A percentile compares a stretch with the other conserved stretches of the same genome.
Evolutionary conservation across 2,797 vertebrate genomes (phyloP).

Genomic region (Oreochromis grahami): DNA sequence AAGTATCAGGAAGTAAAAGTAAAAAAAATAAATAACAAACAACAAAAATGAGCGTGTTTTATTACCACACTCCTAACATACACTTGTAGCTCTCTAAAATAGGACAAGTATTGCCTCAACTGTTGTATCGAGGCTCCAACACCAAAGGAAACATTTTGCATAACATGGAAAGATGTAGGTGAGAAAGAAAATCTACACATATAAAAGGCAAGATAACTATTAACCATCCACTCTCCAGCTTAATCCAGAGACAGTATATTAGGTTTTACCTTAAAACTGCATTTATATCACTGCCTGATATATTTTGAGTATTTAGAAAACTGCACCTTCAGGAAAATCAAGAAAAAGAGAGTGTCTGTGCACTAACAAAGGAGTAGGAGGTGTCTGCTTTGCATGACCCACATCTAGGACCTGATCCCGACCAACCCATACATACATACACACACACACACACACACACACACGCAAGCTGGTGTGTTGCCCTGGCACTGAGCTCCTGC

Average conservation of each 20-base stretch:
- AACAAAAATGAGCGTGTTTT: background rate
- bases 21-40: rapidly evolving
- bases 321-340: background rate
- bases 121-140: background rate
- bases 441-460: background rate
- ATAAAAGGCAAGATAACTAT: background rate
- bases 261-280: background rate
- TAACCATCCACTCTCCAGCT: background rate
- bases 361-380: constrained; percentile 2
- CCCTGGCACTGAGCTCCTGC: constrained; percentile 13
- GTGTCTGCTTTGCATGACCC: constrained; percentile 44
- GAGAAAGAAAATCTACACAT: background rate
- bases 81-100: background rate
- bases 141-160: background rate
- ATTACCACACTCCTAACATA: background rate
- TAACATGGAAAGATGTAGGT: background rate
- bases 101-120: background rate
- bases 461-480: background rate
- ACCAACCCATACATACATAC: background rate
- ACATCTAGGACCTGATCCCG: constrained; percentile 36
- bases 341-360: background rate
- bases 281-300: background rate
- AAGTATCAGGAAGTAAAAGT: background rate
- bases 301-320: background rate
- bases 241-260: background rate